A percentile compares a stretch with the other conserved stretches of the same genome.
Evolutionary conservation across 1,140 invertebrate genomes (phyloP).

Genomic region (Ptiloglossa arizonensis): DNA sequence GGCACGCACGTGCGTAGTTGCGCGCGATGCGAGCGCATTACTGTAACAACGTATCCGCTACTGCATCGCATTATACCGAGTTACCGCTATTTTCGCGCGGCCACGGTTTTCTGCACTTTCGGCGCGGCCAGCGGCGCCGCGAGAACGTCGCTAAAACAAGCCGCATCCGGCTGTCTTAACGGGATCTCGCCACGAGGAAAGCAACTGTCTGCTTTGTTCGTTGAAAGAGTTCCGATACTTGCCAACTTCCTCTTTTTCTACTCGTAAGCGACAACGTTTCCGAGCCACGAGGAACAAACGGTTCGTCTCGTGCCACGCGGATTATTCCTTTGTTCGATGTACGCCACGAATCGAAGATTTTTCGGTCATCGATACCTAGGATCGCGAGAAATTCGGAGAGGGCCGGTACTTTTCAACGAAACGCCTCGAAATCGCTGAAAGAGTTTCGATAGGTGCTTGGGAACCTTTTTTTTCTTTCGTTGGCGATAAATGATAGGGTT

Average conservation of each 20-base stretch:
- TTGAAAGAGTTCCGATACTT: conserved; percentile 1
- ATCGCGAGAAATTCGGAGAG: too few species aligned
- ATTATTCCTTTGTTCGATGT: neutral
- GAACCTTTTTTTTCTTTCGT: too few species aligned
- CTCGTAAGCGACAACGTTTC: neutral
- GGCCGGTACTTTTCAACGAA: too few species aligned
- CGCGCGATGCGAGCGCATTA: conserved; percentile 37
- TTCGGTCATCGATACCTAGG: too few species aligned
- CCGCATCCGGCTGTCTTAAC: conserved; percentile 51
- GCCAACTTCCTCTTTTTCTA: neutral
- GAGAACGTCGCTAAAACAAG: conserved; percentile 53
- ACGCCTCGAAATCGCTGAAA: too few species aligned
- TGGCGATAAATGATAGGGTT: too few species aligned
- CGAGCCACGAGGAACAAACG: too few species aligned
- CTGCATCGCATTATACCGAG: conserved; percentile 49
- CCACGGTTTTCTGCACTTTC: conserved; percentile 54
- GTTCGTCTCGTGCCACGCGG: too few species aligned
- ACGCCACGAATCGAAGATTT: too few species aligned
- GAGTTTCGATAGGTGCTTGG: too few species aligned
- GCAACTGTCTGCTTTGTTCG: conserved; percentile 27
- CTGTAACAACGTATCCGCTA: conserved; percentile 49
- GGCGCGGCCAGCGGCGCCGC: conserved; percentile 49
- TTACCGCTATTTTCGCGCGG: conserved; percentile 53
- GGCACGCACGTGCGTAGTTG: conserved; percentile 28
- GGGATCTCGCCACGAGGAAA: conserved; percentile 38